Evolutionary conservation across 2,113 vertebrate genomes (phyloP).

Genomic region (Thinocorus orbignyianus): DNA sequence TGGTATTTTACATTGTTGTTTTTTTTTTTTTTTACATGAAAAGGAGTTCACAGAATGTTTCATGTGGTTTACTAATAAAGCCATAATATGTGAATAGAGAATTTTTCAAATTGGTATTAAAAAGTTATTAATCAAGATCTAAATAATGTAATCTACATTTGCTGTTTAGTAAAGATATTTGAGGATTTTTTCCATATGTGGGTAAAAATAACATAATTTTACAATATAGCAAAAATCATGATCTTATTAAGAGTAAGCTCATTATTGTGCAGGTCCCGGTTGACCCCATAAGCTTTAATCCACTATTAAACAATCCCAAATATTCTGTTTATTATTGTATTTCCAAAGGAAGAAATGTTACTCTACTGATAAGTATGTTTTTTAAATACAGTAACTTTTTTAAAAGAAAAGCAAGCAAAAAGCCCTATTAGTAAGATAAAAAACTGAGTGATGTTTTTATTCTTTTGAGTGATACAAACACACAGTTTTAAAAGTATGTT

Average conservation of each 20-base stretch:
- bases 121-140: neutral
- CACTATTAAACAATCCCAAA: neutral
- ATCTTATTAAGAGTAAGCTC: neutral
- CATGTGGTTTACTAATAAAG: neutral
- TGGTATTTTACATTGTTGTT: neutral
- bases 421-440: neutral
- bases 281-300: neutral
- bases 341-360: neutral
- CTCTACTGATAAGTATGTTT: neutral
- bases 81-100: neutral
- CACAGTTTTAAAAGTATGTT: rapidly evolving
- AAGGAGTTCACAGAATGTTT: neutral
- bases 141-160: neutral
- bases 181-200: neutral
- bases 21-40: neutral
- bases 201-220: neutral
- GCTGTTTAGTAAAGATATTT: neutral
- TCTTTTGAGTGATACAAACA: neutral
- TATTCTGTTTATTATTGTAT: neutral
- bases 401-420: neutral
- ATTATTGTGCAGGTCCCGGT: neutral
- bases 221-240: neutral
- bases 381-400: neutral
- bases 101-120: neutral
- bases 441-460: neutral